Percentiles rank a stretch among this genome's conserved stretches.
These are phyloP conservation scores for Rhyacophila evoluta DNA, from an alignment of 2,888 invertebrate species.

Conservation along the genomic window DNA sequence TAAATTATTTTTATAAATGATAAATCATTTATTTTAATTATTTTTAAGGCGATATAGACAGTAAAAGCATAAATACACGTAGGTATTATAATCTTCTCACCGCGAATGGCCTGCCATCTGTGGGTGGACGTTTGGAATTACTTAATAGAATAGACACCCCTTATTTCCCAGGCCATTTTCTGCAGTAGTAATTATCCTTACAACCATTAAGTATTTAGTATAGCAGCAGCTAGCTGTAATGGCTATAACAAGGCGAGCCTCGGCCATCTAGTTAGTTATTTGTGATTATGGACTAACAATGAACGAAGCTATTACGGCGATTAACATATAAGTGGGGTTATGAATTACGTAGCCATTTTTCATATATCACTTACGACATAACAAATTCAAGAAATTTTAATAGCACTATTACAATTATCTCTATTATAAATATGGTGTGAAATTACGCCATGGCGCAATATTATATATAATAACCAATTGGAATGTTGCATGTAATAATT, in stretches of 20 bases:
- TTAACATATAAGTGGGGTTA: slow-evolving; percentile 37
- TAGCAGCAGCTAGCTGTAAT: background rate
- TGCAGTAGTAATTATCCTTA: slow-evolving; percentile 51
- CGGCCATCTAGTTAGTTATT: slow-evolving; percentile 32
- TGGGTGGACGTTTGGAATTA: background rate
- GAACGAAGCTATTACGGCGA: slow-evolving; percentile 39
- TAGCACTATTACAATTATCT: too few species aligned
- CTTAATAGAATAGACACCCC: slow-evolving; percentile 23
- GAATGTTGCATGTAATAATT: too few species aligned
- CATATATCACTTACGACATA: background rate
- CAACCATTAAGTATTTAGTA: slow-evolving; percentile 48
- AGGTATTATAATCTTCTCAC: background rate
- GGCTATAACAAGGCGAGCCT: background rate
- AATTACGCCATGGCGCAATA: too few species aligned
- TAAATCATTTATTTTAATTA: too few species aligned
- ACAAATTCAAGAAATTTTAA: background rate
- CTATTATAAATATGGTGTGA: too few species aligned
- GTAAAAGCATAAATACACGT: too few species aligned
- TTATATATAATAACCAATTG: too few species aligned
- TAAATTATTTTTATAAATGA: too few species aligned
- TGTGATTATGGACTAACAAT: slow-evolving; percentile 35
- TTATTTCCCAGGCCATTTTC: slow-evolving; percentile 44
- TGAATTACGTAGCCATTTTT: background rate
- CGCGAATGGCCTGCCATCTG: background rate
- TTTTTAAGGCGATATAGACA: too few species aligned